Percentiles rank a stretch among this genome's conserved stretches.
phyloP scores from a whole-genome alignment of 2,888 invertebrate species.

The Quadriops clusia region DNA sequence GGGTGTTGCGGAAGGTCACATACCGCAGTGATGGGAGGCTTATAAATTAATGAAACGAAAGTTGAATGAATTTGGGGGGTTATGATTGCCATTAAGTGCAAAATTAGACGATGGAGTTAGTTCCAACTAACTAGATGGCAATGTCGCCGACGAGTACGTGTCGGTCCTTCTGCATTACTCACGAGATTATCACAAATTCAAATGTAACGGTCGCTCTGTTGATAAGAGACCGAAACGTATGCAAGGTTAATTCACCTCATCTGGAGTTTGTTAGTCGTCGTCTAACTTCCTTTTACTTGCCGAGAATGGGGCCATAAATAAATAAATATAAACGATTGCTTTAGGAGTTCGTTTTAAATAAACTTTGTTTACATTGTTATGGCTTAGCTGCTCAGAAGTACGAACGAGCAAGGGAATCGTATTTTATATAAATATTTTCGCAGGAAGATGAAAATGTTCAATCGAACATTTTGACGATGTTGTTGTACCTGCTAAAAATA shows the following conservation, averaged over 20 bases:
- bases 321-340: too few relatives aligned
- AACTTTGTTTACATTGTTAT: too few relatives aligned
- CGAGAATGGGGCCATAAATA: slow-evolving; percentile 4
- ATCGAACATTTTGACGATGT: too few relatives aligned
- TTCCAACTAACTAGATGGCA: slow-evolving; percentile 19
- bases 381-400: too few relatives aligned
- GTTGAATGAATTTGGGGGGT: too few relatives aligned
- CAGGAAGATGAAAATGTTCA: too few relatives aligned
- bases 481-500: background rate
- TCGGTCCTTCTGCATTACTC: slow-evolving; percentile 27
- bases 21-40: too few relatives aligned
- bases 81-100: slow-evolving; percentile 18
- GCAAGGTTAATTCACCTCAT: slow-evolving; percentile 23
- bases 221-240: slow-evolving; percentile 22
- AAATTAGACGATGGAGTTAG: slow-evolving; percentile 10
- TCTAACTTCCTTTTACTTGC: slow-evolving; percentile 9
- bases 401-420: too few relatives aligned
- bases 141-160: slow-evolving; percentile 19
- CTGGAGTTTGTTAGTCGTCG: slow-evolving; percentile 16
- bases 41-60: too few relatives aligned
- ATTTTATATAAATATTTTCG: too few relatives aligned
- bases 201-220: slow-evolving; percentile 27
- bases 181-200: slow-evolving; percentile 31
- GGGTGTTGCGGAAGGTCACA: too few relatives aligned
- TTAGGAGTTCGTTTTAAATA: too few relatives aligned